These are phyloP conservation scores for Latrodectus elegans DNA, from an alignment of 2,888 invertebrate genomes.

Conservation along the genomic window DNA sequence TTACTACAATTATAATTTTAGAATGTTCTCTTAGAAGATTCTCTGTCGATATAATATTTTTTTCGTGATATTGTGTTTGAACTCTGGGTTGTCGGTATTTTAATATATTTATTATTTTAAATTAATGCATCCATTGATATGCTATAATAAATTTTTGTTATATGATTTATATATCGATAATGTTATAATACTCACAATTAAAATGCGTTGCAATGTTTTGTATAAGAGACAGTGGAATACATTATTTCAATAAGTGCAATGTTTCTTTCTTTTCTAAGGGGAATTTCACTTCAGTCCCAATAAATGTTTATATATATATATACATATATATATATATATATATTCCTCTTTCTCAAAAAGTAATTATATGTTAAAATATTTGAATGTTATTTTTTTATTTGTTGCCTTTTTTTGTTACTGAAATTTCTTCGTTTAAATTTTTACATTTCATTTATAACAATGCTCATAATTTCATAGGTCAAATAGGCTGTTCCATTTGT, in stretches of 20 bases:
- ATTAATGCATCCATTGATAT: neutral
- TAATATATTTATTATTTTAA: neutral
- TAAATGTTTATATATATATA: too few species aligned
- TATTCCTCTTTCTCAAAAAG: too few species aligned
- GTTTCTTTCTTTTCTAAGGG: neutral
- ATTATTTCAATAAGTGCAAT: slow-evolving; percentile 26
- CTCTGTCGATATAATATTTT: neutral
- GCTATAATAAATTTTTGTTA: slow-evolving; percentile 8
- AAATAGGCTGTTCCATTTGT: too few species aligned
- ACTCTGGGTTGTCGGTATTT: neutral
- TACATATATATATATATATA: too few species aligned
- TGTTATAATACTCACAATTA: slow-evolving; percentile 37
- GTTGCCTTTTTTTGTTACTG: too few species aligned
- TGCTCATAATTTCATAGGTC: too few species aligned
- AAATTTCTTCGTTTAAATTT: too few species aligned
- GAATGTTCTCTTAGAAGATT: neutral
- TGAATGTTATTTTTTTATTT: too few species aligned
- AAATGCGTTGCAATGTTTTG: slow-evolving; percentile 17
- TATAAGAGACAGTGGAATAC: slow-evolving; percentile 11
- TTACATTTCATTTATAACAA: too few species aligned
- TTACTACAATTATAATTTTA: neutral
- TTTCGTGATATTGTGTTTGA: neutral
- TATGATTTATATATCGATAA: neutral
- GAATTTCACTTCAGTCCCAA: too few species aligned
- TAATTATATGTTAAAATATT: too few species aligned